Base-by-base conservation (phyloP, 2,888 invertebrate genomes). In the Aricia artaxerxes region DNA sequence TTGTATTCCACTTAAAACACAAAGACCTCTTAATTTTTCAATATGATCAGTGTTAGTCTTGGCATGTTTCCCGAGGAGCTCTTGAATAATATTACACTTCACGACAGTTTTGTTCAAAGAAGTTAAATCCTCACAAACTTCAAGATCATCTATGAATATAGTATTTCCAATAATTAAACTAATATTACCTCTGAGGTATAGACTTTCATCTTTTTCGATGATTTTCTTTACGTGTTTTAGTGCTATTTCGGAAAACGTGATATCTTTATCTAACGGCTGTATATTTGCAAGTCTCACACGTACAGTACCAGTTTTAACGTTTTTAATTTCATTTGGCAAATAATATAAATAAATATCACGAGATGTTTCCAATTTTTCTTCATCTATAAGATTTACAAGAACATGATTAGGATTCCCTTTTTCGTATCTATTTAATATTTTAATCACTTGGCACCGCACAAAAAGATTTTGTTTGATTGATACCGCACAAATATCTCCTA, bases 121-220 rank as follows among this genome's bases (percentile, higher is more conserved):
- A 0, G 91, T 86, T 38, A 96, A 87, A 80, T 95, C 92, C 82
- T 95, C 94, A 80, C 95, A 94, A 49, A 95, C 92, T 85, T 95
- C 95, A 64, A 97, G 86, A 3, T 96, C 95, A 78, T 96, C 95
- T 1, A 97, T 90, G 94, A 97, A 96, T 61, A 97, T 85, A 0
- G 95, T 95, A 81, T 96, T 94, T 0, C 95, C 95, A 49, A 97
- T 85, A 77, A 96, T 95, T 81, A 96, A 86, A 7, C 89, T 87
- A 61, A 96, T 93, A 86, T 95, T 88, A 4, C 92, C 95, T 81
- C 89, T 90, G 81, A 95, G 83, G 78, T 89, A 90, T n/a, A 91
- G 49, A 38, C 90, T 87, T n/a, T 91, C 88, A 61, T 90, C 88
- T 16, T 83, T 84, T 1, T 89, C 89, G 0, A 89, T 88, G 1